Evolutionary conservation across 2,797 vertebrate species (phyloP).

Genomic region (Alca torda): DNA sequence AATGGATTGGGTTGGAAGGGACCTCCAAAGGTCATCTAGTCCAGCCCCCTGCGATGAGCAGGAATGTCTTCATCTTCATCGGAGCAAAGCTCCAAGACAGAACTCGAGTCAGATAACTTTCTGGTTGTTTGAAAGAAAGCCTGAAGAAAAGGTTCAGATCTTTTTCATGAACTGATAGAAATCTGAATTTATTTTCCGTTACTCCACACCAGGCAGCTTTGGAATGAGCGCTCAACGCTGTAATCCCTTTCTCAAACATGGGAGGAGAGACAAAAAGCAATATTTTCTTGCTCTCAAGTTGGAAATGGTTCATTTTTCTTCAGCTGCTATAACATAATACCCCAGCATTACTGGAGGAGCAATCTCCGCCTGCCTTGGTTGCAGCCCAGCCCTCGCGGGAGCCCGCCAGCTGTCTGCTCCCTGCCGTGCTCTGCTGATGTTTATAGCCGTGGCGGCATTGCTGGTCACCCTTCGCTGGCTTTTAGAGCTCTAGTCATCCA

Average conservation of each 20-base stretch:
- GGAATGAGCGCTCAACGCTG: rapidly evolving
- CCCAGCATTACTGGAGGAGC: not conserved
- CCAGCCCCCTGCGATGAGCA: not conserved
- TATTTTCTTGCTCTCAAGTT: not conserved
- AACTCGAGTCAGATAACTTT: not conserved
- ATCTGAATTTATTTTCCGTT: not conserved
- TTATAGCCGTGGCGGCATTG: not conserved
- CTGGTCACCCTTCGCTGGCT: not conserved
- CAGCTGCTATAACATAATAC: not conserved
- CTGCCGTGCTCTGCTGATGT: rapidly evolving
- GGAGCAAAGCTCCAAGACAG: rapidly evolving
- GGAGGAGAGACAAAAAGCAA: not conserved
- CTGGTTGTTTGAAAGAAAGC: not conserved
- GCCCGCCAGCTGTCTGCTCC: not conserved
- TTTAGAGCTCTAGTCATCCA: not conserved
- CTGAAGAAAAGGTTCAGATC: not conserved
- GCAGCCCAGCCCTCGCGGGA: not conserved
- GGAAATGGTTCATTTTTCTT: conserved; percentile 18
- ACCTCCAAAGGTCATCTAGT: not conserved
- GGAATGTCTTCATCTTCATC: not conserved
- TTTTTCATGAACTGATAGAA: not conserved
- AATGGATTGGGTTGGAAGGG: not conserved
- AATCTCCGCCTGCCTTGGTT: conserved; percentile 13
- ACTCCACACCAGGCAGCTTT: not conserved
- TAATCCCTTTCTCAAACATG: not conserved